phyloP scores from a whole-genome alignment of 2,888 invertebrate genomes.

The Subacronicta megacephala region DNA sequence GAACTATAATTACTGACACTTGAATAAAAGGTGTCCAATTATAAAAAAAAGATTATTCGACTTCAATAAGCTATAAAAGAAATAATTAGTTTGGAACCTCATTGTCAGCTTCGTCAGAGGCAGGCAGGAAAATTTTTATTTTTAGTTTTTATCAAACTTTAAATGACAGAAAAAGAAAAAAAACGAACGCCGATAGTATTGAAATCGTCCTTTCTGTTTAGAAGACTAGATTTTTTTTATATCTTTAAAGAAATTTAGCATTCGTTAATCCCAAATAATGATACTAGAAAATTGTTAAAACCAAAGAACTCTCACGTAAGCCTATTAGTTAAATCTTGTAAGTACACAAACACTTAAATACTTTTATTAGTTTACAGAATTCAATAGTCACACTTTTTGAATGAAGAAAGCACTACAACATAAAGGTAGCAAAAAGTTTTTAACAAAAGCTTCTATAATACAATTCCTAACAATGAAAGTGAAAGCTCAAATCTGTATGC shows the following conservation, averaged over 20 bases:
- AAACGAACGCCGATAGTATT: too few species aligned
- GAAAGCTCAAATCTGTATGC: conserved; percentile 81
- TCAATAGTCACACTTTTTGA: conserved; percentile 34
- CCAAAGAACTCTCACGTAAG: neutral
- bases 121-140: too few species aligned
- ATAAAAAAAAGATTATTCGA: too few species aligned
- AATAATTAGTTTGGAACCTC: too few species aligned
- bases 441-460: conserved; percentile 68
- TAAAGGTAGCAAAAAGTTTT: conserved; percentile 54
- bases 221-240: too few species aligned
- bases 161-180: neutral
- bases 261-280: too few species aligned
- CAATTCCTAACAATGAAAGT: conserved; percentile 77
- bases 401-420: conserved; percentile 48
- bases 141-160: neutral
- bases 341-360: conserved; percentile 1
- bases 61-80: too few species aligned
- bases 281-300: too few species aligned
- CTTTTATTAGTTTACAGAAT: conserved; percentile 32
- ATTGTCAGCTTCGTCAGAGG: too few species aligned
- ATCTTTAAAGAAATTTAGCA: too few species aligned
- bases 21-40: too few species aligned
- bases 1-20: neutral
- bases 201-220: too few species aligned
- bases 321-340: neutral